Conservation (phyloP, 2,888 invertebrate genomes). For the Habrosyne pyritoides region DNA sequence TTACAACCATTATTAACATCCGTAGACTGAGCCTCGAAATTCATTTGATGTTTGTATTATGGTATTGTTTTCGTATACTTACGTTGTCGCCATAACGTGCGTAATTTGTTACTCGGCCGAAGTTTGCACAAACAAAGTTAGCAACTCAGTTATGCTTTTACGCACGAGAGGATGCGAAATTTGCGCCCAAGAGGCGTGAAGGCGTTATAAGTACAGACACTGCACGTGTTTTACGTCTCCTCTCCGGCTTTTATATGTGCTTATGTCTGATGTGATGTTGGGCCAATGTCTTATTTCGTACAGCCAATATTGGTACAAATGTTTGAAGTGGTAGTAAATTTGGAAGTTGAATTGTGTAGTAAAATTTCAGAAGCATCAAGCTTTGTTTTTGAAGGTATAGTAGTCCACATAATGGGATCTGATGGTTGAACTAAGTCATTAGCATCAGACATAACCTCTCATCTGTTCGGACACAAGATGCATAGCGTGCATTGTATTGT, state of each 20-base stretch:
- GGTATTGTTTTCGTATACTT: neutral
- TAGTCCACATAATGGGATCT: neutral
- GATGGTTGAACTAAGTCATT: neutral
- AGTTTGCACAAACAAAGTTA: constrained; percentile 19
- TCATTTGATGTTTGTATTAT: constrained; percentile 15
- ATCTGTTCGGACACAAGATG: neutral
- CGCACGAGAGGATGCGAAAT: constrained; percentile 15
- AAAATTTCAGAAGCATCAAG: neutral
- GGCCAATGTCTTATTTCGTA: neutral
- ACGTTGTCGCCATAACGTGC: neutral
- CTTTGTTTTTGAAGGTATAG: neutral
- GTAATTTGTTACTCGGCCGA: neutral
- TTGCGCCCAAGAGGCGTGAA: constrained; percentile 11
- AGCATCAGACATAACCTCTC: neutral
- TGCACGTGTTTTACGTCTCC: constrained; percentile 1
- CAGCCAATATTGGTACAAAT: neutral
- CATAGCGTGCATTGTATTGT: neutral
- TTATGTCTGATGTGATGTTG: neutral
- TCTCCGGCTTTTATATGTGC: neutral
- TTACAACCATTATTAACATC: constrained; percentile 24
- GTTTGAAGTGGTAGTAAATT: neutral
- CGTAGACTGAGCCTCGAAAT: constrained; percentile 18
- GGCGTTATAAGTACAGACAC: constrained; percentile 4
- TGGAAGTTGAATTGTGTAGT: neutral
- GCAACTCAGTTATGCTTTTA: constrained; percentile 15